These are phyloP conservation scores for Cinclus cinclus DNA, from an alignment of 2,113 vertebrate genomes.

Conservation along the genomic window DNA sequence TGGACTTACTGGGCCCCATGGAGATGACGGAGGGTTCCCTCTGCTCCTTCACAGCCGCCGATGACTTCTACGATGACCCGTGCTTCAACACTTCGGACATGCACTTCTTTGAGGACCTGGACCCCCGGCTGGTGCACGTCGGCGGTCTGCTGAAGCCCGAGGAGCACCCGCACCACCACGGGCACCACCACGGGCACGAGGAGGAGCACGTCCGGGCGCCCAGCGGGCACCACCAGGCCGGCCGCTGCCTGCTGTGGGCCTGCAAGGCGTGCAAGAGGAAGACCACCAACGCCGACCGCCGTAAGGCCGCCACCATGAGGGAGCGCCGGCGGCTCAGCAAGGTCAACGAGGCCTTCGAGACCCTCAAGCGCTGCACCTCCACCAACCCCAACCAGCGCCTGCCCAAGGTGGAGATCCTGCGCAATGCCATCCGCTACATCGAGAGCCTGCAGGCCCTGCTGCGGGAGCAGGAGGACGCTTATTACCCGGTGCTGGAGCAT, in stretches of 20 bases:
- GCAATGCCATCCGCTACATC: constrained; percentile 98
- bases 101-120: constrained; percentile 97
- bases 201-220: constrained; percentile 95
- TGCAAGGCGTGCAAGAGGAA: constrained; percentile 98
- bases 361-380: constrained; percentile 93
- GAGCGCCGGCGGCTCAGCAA: constrained; percentile 93
- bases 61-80: constrained; percentile 95
- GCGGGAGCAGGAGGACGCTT: constrained; percentile 86
- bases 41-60: constrained; percentile 83
- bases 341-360: constrained; percentile 97
- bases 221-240: constrained; percentile 95
- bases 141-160: constrained; percentile 88
- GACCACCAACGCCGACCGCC: constrained; percentile 93
- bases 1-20: constrained; percentile 78
- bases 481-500: constrained; percentile 86
- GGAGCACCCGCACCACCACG: constrained; percentile 80
- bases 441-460: constrained; percentile 94
- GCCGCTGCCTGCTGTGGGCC: constrained; percentile 95
- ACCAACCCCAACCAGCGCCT: constrained; percentile 95
- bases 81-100: constrained; percentile 96
- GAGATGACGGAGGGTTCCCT: constrained; percentile 91
- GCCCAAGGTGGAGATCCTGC: constrained; percentile 97
- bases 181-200: constrained; percentile 81
- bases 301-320: constrained; percentile 94
- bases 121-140: constrained; percentile 91